phyloP scores from a whole-genome alignment of 1,140 invertebrate genomes.

The Bombus breviceps region DNA sequence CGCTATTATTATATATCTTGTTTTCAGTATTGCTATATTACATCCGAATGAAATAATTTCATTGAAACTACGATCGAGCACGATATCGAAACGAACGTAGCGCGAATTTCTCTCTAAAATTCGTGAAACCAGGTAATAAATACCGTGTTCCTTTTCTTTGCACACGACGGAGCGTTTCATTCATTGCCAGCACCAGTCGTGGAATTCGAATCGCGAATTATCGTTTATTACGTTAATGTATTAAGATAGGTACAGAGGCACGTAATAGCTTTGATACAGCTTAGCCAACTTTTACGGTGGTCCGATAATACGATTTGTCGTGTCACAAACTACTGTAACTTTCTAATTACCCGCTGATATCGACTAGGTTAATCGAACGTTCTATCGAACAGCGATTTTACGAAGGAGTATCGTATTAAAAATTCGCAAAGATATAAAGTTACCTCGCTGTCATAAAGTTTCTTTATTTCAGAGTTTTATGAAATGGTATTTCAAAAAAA shows the following conservation, averaged over 20 bases:
- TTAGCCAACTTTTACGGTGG: slow-evolving; percentile 10
- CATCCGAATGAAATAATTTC: background rate
- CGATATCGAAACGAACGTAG: too few relatives aligned
- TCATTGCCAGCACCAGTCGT: background rate
- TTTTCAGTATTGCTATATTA: background rate
- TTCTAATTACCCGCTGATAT: background rate
- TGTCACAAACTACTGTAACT: background rate
- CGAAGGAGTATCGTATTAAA: too few relatives aligned
- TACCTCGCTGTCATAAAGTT: too few relatives aligned
- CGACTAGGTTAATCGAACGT: background rate
- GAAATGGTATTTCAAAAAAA: too few relatives aligned
- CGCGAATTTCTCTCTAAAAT: too few relatives aligned
- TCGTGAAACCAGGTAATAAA: background rate
- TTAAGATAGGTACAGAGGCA: background rate
- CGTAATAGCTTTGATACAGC: background rate
- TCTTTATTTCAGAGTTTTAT: too few relatives aligned
- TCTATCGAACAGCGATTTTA: background rate
- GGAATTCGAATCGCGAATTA: background rate
- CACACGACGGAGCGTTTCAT: too few relatives aligned
- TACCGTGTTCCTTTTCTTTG: background rate
- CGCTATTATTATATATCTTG: too few relatives aligned
- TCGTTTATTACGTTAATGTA: background rate
- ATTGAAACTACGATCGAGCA: too few relatives aligned
- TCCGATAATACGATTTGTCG: background rate
- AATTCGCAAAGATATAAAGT: too few relatives aligned